Evolutionary conservation across 1,140 invertebrate species (phyloP).

Genomic region (Acarapis woodi): DNA sequence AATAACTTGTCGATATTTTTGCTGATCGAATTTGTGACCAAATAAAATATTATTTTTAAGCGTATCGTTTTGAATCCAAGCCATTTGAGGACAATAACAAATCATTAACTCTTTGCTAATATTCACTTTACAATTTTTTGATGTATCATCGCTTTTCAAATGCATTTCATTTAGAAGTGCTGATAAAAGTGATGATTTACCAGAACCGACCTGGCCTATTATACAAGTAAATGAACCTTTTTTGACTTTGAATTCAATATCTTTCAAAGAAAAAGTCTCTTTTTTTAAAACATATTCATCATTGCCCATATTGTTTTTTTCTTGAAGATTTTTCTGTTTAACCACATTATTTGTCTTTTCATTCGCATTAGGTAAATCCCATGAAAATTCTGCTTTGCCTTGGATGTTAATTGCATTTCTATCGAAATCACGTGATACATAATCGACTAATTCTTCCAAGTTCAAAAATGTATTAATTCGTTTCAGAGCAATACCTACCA

Average conservation of each 20-base stretch:
- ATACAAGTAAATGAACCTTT: slow-evolving; percentile 19
- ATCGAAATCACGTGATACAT: neutral
- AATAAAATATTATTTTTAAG: slow-evolving; percentile 27
- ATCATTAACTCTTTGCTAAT: slow-evolving; percentile 13
- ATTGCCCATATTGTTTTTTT: too few species aligned
- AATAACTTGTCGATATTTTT: slow-evolving; percentile 17
- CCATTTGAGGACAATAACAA: slow-evolving; percentile 24
- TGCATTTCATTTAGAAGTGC: slow-evolving; percentile 28
- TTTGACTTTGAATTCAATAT: slow-evolving; percentile 13
- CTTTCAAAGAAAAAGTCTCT: too few species aligned
- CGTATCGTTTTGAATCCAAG: slow-evolving; percentile 28
- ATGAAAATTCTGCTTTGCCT: neutral
- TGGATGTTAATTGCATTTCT: neutral
- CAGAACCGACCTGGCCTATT: slow-evolving; percentile 21
- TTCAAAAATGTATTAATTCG: slow-evolving; percentile 40
- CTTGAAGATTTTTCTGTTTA: too few species aligned
- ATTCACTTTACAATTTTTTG: slow-evolving; percentile 13
- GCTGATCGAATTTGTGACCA: slow-evolving; percentile 19
- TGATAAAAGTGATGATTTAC: slow-evolving; percentile 24
- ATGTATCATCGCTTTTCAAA: slow-evolving; percentile 17
- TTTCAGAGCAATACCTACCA: slow-evolving; percentile 42
- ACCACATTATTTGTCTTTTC: too few species aligned
- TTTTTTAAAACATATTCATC: too few species aligned
- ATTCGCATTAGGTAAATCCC: neutral
- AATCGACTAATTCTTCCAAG: slow-evolving; percentile 16